Conservation (phyloP, 2,113 vertebrate genomes). For the Carassius carassius region DNA sequence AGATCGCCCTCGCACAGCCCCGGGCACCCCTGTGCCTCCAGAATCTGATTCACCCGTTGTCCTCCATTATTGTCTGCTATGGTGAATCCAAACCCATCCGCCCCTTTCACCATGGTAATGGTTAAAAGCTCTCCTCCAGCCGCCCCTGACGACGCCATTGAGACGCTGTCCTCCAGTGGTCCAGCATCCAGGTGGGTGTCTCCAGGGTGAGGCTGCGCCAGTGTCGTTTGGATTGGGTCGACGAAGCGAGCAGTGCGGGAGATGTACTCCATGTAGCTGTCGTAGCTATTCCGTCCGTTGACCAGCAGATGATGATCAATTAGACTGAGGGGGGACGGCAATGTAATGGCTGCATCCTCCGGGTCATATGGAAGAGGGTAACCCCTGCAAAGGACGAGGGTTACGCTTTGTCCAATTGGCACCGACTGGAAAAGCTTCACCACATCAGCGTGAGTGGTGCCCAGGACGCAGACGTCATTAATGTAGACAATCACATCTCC, state of each 20-base stretch:
- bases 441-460: conserved; percentile 97
- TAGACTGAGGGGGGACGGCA: conserved; percentile 92
- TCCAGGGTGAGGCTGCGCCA: conserved; percentile 84
- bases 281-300: conserved; percentile 94
- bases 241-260: conserved; percentile 92
- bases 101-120: conserved; percentile 96
- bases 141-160: conserved; percentile 94
- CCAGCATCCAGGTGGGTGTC: conserved; percentile 88
- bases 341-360: conserved; percentile 84
- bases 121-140: conserved; percentile 94
- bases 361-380: conserved; percentile 97
- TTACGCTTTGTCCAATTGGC: conserved; percentile 96
- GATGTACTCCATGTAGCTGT: conserved; percentile 96
- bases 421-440: conserved; percentile 99
- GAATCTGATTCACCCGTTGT: conserved; percentile 96
- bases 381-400: conserved; percentile 93
- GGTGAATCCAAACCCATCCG: conserved; percentile 97
- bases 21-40: conserved; percentile 95
- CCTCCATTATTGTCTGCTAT: conserved; percentile 94
- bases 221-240: conserved; percentile 74
- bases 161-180: conserved; percentile 91
- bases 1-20: conserved; percentile 96
- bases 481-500: conserved; percentile 99
- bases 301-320: conserved; percentile 91
- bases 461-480: conserved; percentile 97